Evolutionary conservation across 2,797 vertebrate species (phyloP).

Genomic region (Lateolabrax maculatus): DNA sequence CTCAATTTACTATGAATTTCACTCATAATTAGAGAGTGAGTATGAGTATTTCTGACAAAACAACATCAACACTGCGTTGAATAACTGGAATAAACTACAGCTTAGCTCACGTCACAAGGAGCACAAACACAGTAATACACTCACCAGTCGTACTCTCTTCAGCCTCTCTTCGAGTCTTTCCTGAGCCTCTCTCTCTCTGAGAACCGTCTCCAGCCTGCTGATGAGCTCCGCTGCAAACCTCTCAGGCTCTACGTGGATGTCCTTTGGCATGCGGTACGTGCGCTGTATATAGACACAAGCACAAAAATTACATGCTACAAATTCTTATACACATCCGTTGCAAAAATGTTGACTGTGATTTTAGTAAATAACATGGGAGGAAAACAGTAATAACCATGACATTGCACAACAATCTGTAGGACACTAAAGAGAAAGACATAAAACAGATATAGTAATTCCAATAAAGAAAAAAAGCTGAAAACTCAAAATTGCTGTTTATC

Average conservation of each 20-base stretch:
- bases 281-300: constrained; percentile 80
- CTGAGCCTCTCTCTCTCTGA: constrained; percentile 93
- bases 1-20: neutral
- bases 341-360: neutral
- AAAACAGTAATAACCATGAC: neutral
- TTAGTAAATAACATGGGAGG: neutral
- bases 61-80: neutral
- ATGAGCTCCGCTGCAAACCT: constrained; percentile 97
- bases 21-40: no score
- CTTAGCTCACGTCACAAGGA: neutral
- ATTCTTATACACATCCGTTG: neutral
- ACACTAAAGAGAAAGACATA: neutral
- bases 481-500: neutral
- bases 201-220: constrained; percentile 93
- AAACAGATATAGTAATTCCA: no score
- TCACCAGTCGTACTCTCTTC: constrained; percentile 92
- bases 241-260: constrained; percentile 94
- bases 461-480: neutral
- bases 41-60: neutral
- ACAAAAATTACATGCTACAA: constrained; percentile 16
- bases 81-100: neutral
- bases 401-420: neutral
- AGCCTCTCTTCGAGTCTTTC: constrained; percentile 94
- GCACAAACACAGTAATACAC: neutral
- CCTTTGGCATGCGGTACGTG: constrained; percentile 96